Conservation (phyloP, 2,888 invertebrate genomes). For the Allolobophora icterica region DNA sequence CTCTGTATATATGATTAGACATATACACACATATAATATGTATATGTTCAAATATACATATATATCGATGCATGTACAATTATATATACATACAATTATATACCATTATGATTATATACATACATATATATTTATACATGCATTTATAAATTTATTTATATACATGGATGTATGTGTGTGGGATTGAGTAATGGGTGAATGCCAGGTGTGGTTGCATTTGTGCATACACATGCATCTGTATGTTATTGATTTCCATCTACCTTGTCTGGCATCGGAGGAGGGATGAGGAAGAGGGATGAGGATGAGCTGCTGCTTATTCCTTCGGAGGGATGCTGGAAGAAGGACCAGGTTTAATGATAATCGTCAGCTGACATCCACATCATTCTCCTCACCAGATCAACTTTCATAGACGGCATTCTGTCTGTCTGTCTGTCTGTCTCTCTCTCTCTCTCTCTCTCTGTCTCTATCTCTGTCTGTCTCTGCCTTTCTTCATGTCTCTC, state of each 20-base stretch:
- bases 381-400: neutral
- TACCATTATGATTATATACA: neutral
- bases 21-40: no score
- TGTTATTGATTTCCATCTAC: slow-evolving; percentile 17
- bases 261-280: neutral
- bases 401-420: neutral
- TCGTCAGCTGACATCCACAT: slow-evolving; percentile 17
- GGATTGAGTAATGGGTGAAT: neutral
- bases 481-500: no score
- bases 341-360: neutral
- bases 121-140: neutral
- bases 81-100: no score
- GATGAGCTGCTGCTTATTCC: neutral
- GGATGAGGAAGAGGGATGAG: neutral
- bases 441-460: no score
- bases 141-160: neutral
- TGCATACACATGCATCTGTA: neutral
- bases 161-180: neutral
- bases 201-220: slow-evolving; percentile 3
- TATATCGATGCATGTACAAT: no score
- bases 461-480: no score
- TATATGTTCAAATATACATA: no score
- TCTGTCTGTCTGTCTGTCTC: no score
- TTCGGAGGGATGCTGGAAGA: neutral
- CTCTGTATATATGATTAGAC: no score